These are phyloP conservation scores for Toxotes lorentzi DNA, from an alignment of 2,797 vertebrate genomes.

Conservation along the genomic window DNA sequence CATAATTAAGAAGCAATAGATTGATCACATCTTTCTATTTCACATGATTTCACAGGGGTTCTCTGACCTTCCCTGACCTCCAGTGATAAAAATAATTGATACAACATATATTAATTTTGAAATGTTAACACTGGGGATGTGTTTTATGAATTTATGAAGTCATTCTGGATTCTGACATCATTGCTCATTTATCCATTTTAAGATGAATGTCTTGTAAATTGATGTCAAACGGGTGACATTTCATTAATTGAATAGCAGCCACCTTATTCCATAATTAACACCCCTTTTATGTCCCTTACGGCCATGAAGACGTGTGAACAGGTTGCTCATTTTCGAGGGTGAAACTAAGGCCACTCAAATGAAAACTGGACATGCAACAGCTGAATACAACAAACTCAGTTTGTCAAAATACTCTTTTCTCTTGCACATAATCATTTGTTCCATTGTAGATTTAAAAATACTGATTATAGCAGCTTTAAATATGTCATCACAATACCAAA, in stretches of 20 bases:
- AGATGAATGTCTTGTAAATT: slow-evolving; percentile 25
- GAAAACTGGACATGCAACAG: not conserved
- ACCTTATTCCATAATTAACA: slow-evolving; percentile 4
- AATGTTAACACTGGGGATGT: slow-evolving; percentile 1
- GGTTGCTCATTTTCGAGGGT: slow-evolving; percentile 15
- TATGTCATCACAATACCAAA: no score
- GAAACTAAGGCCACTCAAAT: slow-evolving; percentile 6
- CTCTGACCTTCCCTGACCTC: not conserved
- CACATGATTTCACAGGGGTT: not conserved
- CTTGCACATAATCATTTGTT: no score
- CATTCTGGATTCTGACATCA: slow-evolving; percentile 35
- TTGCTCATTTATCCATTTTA: slow-evolving; percentile 21
- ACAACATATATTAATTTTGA: not conserved
- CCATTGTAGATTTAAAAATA: no score
- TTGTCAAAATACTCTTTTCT: no score
- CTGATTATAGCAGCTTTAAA: no score
- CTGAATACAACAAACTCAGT: not conserved
- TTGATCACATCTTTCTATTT: not conserved
- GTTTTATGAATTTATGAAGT: slow-evolving; percentile 14
- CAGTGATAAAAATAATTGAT: slow-evolving; percentile 2
- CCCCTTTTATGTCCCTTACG: not conserved
- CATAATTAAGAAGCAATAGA: not conserved
- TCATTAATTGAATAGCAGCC: slow-evolving; percentile 30
- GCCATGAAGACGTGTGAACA: slow-evolving; percentile 13
- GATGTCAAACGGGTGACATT: slow-evolving; percentile 26